These are phyloP conservation scores for Sinocyclocheilus grahami DNA, from an alignment of 2,113 vertebrate genomes.

Conservation along the genomic window DNA sequence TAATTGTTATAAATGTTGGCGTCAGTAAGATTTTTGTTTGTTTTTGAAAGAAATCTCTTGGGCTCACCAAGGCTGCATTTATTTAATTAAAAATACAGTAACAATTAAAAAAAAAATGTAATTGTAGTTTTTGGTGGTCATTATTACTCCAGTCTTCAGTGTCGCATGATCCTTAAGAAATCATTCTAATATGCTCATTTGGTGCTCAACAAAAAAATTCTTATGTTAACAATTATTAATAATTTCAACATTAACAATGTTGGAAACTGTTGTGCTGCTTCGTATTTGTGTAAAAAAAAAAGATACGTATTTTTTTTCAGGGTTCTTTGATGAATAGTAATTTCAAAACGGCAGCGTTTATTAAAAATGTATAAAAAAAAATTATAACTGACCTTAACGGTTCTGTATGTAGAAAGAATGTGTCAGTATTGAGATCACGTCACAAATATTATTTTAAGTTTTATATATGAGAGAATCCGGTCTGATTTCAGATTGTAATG, in stretches of 20 bases:
- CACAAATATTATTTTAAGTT: not conserved
- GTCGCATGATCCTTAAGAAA: not conserved
- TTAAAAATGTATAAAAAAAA: not conserved
- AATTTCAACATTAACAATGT: not conserved
- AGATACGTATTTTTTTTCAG: not conserved
- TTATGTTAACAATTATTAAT: too few relatives aligned
- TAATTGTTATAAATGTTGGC: not conserved
- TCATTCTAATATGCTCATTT: not conserved
- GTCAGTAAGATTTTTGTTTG: not conserved
- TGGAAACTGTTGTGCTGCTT: not conserved
- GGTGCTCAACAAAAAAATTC: not conserved
- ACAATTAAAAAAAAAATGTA: too few relatives aligned
- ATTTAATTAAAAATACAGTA: not conserved
- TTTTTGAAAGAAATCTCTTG: not conserved
- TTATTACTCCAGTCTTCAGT: not conserved
- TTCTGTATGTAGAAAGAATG: not conserved
- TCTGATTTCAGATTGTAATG: not conserved
- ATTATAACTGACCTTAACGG: not conserved
- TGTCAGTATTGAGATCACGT: not conserved
- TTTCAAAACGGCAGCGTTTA: not conserved
- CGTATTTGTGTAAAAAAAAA: too few relatives aligned
- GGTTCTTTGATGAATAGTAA: not conserved
- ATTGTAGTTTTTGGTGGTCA: not conserved
- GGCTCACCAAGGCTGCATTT: not conserved
- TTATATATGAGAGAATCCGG: too few relatives aligned